Base-by-base conservation (phyloP, 2,888 invertebrate species). In the Criorhina ranunculi region DNA sequence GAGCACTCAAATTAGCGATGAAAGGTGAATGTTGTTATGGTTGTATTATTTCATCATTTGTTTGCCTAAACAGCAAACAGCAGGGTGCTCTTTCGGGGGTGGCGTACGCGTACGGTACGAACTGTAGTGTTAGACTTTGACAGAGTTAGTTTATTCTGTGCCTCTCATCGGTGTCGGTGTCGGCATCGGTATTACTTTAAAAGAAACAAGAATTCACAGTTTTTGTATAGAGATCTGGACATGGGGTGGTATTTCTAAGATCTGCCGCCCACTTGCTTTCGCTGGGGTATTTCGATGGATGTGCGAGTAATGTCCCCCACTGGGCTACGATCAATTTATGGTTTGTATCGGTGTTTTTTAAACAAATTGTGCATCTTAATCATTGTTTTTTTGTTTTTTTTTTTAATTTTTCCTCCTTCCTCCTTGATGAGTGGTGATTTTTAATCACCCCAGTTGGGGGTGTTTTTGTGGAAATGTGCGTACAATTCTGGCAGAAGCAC, bases 21-120 rank as follows among this genome's bases (percentile, higher is more conserved):
- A 85, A 85, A 85, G 85, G 85, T 76, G 66, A 85, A 86, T 86
- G 86, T 86, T 86, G 86, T 86, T 86, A 86, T 86, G 86, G 72
- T 86, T 81, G 55, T 79, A 86, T 86, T 86, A 86, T 86, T 81
- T 86, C 86, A 81, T 75, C 81, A 81, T 86, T 86, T 86, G 86
- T 86, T 86, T 81, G 64, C 76, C 70, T 81, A 86, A 81, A 86
- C 86, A 86, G 76, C 80, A 77, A 76, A 12, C 86, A 81, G 81
- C 81, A 55, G 81, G 86, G 37, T 11, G 62, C 81, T 12, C 46
- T 60, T 19, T 76, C 86, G 72, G 76, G 72, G 86, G 81, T 86
- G 80, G 80, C 72, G 60, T 46, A 60, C 53, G 42, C 24, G 33
- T 19, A 66, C 60, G 24, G 51, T 46, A 29, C 42, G 31, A 24